These are phyloP conservation scores for Lagopus muta DNA, from an alignment of 2,113 vertebrate genomes.

Conservation along the genomic window DNA sequence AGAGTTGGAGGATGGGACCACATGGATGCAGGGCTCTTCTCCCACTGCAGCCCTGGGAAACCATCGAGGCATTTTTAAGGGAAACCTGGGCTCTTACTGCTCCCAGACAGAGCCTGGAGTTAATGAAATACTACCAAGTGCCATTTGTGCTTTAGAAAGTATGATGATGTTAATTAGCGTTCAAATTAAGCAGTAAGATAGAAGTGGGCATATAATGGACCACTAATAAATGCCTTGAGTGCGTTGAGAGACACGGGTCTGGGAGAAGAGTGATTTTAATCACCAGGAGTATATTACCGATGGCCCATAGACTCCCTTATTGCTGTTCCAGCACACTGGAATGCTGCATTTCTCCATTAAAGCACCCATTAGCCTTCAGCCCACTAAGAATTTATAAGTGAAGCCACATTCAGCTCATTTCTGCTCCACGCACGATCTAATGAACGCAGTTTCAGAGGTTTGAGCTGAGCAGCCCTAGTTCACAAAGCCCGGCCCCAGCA, in stretches of 20 bases:
- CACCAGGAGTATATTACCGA: conserved; percentile 57
- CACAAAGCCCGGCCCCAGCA: fast-evolving
- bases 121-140: conserved; percentile 52
- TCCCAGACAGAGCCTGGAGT: conserved; percentile 9
- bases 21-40: not conserved
- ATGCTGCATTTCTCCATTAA: conserved; percentile 56
- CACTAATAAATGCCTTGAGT: conserved; percentile 54
- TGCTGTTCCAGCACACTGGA: conserved; percentile 45
- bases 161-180: conserved; percentile 61
- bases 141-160: conserved; percentile 50
- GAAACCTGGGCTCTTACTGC: not conserved
- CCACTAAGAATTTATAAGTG: conserved; percentile 14
- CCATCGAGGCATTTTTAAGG: not conserved
- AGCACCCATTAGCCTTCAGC: conserved; percentile 50
- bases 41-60: fast-evolving
- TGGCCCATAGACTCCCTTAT: conserved; percentile 46
- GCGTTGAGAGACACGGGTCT: not conserved
- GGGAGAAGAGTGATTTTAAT: conserved; percentile 64
- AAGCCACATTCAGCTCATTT: not conserved
- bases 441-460: not conserved
- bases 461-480: not conserved
- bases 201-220: conserved; percentile 52
- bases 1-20: not conserved
- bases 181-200: conserved; percentile 67
- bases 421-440: not conserved